Base-by-base conservation (phyloP, 2,113 vertebrate species). In the Hepsetus odoe region DNA sequence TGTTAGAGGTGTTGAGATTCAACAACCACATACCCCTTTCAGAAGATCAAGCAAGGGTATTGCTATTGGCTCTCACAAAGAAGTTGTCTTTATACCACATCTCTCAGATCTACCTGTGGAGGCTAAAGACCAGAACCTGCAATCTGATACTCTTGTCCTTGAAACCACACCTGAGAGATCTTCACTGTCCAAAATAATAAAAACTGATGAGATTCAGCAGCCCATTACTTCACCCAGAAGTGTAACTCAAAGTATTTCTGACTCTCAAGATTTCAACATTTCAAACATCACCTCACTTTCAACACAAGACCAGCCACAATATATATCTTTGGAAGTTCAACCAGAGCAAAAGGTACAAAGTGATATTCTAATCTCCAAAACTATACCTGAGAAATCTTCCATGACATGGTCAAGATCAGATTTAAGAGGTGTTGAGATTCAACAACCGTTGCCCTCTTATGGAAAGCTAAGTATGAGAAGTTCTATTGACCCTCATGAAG, bases 331-430 rank as follows among this genome's bases (percentile, higher is more conserved):
- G 28, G 40, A 74, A 42, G 16, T 42, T 1, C 1, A 44, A 2
- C 53, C n/a, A 74, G 56, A 59, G 59, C 51, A 59, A 46, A 86
- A 86, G 85, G 80, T 84, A 35, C 84, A 83, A 28, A 85, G 86
- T 58, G 79, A 80, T 79, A 70, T 75, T 28, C 12, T 68, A 87
- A 85, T 87, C 81, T 91, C 87, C 86, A 87, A 93, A 90, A 87
- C 80, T 4, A 0, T 89, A 40, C 89, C 86, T 76, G 88, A 88
- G 84, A 88, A 75, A 79, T 87, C 88, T 33, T 32, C 33, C 40
- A 18, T 8, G n/a, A 32, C 14, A 32, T 62, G 38, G 24, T 49
- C 72, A 74, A 62, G 61, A 70, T 53, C 56, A 61, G 40, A 26
- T 20, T 2, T 24, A 70, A 30, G 22, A 33, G 42, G n/a, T 20